These are phyloP conservation scores for Chrysolina oricalcia DNA, from an alignment of 2,888 invertebrate species.

Conservation along the genomic window DNA sequence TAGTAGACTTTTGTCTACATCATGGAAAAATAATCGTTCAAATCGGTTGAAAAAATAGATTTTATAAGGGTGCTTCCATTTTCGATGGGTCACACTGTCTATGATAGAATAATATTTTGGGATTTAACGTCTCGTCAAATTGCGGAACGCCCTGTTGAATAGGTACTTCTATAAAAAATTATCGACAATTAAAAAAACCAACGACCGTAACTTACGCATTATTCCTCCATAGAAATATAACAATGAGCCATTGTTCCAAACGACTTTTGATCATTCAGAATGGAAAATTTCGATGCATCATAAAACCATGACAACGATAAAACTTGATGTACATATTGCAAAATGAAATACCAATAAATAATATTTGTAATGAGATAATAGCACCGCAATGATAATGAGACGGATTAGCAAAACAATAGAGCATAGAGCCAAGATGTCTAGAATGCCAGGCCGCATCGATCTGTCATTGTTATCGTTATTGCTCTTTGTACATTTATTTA, in stretches of 20 bases:
- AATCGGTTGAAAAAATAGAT: too few relatives aligned
- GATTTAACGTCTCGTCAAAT: too few relatives aligned
- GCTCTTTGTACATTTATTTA: neutral
- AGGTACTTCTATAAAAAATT: neutral
- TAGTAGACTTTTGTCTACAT: too few relatives aligned
- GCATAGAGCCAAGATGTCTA: slow-evolving; percentile 2
- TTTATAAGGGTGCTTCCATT: too few relatives aligned
- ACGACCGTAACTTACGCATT: neutral
- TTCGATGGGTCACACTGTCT: too few relatives aligned
- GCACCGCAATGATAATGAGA: neutral
- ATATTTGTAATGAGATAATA: neutral
- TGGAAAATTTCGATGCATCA: slow-evolving; percentile 31
- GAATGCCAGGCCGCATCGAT: slow-evolving; percentile 14
- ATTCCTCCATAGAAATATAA: slow-evolving; percentile 16
- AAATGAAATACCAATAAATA: slow-evolving; percentile 12
- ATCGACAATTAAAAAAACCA: neutral
- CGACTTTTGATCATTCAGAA: slow-evolving; percentile 11
- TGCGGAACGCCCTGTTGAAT: too few relatives aligned
- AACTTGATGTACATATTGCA: slow-evolving; percentile 25
- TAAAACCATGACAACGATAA: slow-evolving; percentile 25
- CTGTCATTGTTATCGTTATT: neutral
- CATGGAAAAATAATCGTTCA: too few relatives aligned
- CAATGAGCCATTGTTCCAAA: slow-evolving; percentile 28
- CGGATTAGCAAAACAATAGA: slow-evolving; percentile 11
- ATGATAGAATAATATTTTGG: too few relatives aligned